Base-by-base conservation (phyloP, 2,888 invertebrate genomes). In the Trichogramma evanescens region DNA sequence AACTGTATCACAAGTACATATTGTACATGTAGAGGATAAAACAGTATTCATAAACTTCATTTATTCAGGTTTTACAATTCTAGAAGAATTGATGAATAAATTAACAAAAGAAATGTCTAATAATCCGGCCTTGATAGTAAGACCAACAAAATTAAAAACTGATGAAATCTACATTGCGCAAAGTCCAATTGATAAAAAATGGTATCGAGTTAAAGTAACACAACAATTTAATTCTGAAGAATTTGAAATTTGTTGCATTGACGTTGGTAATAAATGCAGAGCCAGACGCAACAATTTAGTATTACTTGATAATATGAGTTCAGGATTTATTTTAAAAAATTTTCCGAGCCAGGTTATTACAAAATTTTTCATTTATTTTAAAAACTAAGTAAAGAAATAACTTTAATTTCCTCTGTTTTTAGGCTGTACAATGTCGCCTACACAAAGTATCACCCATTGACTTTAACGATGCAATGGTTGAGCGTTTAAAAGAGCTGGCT, bases 351-450 rank as follows among this genome's bases (percentile, higher is more conserved):
- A 82, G 70, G 81, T 75, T 66, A 66, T 54, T 57, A 41, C 40
- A 9, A 82, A 67, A 79, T 79, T 51, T 85, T 80, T 66, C 84
- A 85, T 0, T 74, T 77, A 40, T 85, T 53, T 8, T 43, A 8
- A 4, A n/a, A 26, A 9, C 26, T 39, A 43, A 51, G 4, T 56
- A 41, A 45, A 43, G 26, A 58, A 44, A 45, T 45, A 48, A n/a
- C 26, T 7, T 54, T 40, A 43, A 56, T 39, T 49, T 41, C 7
- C 46, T 63, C 56, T 51, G 49, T 50, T 66, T 63, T 39, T 68
- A 86, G 81, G 85, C 84, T 10, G 70, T 84, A 61, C 80, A 81
- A 66, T 83, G 85, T 54, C 80, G 81, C 6, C 78, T 88, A 63
- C 81, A 84, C 59, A 79, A 82, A 66, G 82, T 87, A 69, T 84